A percentile compares a stretch with the other conserved stretches of the same genome.
Evolutionary conservation across 2,888 invertebrate genomes (phyloP).

Genomic region (Cerastis rubricosa): DNA sequence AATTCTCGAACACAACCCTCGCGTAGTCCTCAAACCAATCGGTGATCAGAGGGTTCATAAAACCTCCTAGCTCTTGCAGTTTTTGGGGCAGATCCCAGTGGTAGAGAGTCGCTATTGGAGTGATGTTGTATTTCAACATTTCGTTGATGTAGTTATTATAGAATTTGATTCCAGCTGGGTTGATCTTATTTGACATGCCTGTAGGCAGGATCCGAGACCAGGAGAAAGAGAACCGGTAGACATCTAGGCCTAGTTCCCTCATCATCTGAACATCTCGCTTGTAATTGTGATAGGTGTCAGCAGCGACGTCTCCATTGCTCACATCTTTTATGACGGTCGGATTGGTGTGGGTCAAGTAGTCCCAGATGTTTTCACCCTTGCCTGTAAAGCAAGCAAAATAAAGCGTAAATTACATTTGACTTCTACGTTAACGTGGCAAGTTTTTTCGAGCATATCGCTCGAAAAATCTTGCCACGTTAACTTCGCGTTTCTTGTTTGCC

Average conservation of each 20-base stretch:
- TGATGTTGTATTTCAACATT: slow-evolving; percentile 90
- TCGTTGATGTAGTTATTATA: slow-evolving; percentile 92
- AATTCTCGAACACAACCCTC: slow-evolving; percentile 79
- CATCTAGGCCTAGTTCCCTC: slow-evolving; percentile 83
- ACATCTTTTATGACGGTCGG: too few relatives aligned
- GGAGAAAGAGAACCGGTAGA: slow-evolving; percentile 90
- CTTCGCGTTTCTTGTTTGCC: too few relatives aligned
- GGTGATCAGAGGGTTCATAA: slow-evolving; percentile 79
- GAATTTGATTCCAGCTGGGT: slow-evolving; percentile 91
- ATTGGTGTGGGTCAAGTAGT: slow-evolving; percentile 61
- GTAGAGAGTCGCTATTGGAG: slow-evolving; percentile 90
- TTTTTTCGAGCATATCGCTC: too few relatives aligned
- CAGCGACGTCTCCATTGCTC: slow-evolving; percentile 89
- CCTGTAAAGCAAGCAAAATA: slow-evolving; percentile 54
- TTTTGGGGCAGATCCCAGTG: slow-evolving; percentile 90
- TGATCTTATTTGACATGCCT: slow-evolving; percentile 87
- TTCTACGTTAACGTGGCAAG: too few relatives aligned
- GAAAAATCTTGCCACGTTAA: too few relatives aligned
- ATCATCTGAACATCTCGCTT: slow-evolving; percentile 88
- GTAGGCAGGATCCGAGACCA: slow-evolving; percentile 92
- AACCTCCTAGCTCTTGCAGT: slow-evolving; percentile 90
- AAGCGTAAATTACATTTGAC: too few relatives aligned
- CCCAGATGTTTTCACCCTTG: slow-evolving; percentile 78
- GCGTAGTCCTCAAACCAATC: slow-evolving; percentile 89
- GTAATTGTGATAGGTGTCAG: slow-evolving; percentile 91